Evolutionary conservation across 2,888 invertebrate genomes (phyloP).

Genomic region (Thymelicus acteon): DNA sequence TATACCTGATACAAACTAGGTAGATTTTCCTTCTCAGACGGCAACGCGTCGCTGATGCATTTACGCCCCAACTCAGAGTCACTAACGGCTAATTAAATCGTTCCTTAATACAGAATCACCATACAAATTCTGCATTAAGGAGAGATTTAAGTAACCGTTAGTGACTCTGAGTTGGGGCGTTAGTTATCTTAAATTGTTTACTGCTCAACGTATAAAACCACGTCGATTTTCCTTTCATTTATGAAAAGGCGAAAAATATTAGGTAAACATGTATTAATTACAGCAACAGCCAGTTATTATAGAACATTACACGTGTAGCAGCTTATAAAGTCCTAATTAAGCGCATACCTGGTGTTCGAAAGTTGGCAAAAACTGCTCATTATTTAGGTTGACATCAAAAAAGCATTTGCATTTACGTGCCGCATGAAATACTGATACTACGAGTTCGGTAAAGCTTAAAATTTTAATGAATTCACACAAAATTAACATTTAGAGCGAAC

Average conservation of each 20-base stretch:
- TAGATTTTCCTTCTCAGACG: no score
- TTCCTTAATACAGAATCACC: no score
- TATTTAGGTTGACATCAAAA: slow-evolving; percentile 70
- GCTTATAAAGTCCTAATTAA: slow-evolving; percentile 45
- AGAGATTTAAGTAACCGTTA: no score
- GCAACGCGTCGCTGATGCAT: no score
- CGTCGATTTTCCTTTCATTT: no score
- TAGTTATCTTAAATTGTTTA: no score
- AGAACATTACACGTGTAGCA: slow-evolving; percentile 16
- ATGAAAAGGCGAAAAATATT: neutral
- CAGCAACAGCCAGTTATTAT: neutral
- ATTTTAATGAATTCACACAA: slow-evolving; percentile 74
- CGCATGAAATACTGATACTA: slow-evolving; percentile 72
- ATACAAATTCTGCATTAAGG: no score
- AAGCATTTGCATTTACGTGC: slow-evolving; percentile 81
- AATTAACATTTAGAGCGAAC: slow-evolving; percentile 60
- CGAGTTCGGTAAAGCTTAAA: slow-evolving; percentile 64
- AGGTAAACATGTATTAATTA: neutral
- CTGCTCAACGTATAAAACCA: no score
- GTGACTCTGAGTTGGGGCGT: no score
- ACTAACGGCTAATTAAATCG: no score
- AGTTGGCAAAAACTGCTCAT: slow-evolving; percentile 55
- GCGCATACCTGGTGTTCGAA: slow-evolving; percentile 40
- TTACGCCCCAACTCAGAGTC: no score
- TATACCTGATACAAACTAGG: no score